A percentile compares a stretch with the other conserved stretches of the same genome.
Evolutionary conservation across 2,888 invertebrate genomes (phyloP).

Genomic region (Alviniconcha strummeri): DNA sequence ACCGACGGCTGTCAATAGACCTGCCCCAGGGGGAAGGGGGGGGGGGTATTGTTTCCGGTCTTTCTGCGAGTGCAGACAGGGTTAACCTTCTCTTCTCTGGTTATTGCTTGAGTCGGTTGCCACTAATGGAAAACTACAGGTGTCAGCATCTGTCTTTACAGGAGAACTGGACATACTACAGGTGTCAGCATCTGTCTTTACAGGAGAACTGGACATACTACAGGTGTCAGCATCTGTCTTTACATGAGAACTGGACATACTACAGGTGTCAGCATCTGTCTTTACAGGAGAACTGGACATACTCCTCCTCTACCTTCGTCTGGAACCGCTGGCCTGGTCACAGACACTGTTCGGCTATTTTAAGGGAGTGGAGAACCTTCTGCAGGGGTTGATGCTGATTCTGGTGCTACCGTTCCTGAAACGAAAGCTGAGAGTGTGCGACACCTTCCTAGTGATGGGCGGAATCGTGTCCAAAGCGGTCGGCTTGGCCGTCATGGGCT

Average conservation of each 20-base stretch:
- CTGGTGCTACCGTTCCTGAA: conserved; percentile 66
- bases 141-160: conserved; percentile 71
- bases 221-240: conserved; percentile 46
- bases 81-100: too few species aligned
- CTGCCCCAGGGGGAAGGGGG: too few species aligned
- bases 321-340: conserved; percentile 83
- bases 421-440: conserved; percentile 51
- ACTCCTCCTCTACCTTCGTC: conserved; percentile 83
- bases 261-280: not conserved
- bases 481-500: conserved; percentile 68
- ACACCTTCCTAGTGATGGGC: conserved; percentile 68
- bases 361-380: conserved; percentile 76
- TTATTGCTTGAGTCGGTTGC: too few species aligned
- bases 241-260: conserved; percentile 85
- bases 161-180: too few species aligned
- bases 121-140: too few species aligned
- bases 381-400: conserved; percentile 74
- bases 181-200: conserved; percentile 46
- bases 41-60: too few species aligned
- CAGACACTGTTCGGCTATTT: conserved; percentile 82
- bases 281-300: conserved; percentile 84
- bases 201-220: conserved; percentile 86
- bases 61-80: too few species aligned
- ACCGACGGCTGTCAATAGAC: too few species aligned
- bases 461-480: conserved; percentile 72